Evolutionary conservation across 2,797 vertebrate genomes (phyloP).

Genomic region (Lutjanus argentimaculatus): DNA sequence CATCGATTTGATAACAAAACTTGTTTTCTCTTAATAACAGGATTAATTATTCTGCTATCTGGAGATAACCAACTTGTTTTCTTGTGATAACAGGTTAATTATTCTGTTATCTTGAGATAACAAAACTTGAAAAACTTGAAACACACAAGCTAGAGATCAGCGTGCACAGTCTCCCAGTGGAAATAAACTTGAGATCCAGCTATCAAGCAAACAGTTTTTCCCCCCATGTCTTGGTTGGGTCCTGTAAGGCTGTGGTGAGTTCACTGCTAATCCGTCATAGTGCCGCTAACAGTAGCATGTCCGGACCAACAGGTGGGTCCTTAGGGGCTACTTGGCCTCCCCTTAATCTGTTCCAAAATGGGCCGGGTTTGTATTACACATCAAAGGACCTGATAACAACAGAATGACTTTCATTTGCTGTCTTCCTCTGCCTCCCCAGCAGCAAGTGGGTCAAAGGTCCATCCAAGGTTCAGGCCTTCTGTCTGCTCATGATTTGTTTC

Average conservation of each 20-base stretch:
- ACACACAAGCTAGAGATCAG: too few relatives aligned
- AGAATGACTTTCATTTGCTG: constrained; percentile 36
- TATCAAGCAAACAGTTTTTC: not conserved
- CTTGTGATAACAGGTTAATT: too few relatives aligned
- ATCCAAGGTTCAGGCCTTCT: not conserved
- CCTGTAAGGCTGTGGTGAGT: constrained; percentile 15
- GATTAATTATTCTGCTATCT: too few relatives aligned
- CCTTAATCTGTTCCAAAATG: constrained; percentile 49
- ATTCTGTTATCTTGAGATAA: too few relatives aligned
- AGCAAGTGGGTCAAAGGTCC: constrained; percentile 3
- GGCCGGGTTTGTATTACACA: constrained; percentile 61
- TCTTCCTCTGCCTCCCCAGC: not conserved
- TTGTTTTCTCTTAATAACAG: too few relatives aligned
- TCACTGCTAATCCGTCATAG: constrained; percentile 46
- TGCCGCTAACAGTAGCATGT: constrained; percentile 40
- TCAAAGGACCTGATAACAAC: constrained; percentile 38
- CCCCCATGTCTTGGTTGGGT: not conserved
- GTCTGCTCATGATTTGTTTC: constrained; percentile 14
- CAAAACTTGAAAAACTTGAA: too few relatives aligned
- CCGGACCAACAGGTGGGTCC: constrained; percentile 62
- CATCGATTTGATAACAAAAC: too few relatives aligned
- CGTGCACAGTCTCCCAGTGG: not conserved
- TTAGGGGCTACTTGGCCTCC: constrained; percentile 37
- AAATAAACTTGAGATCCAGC: not conserved
- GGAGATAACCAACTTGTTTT: too few relatives aligned